phyloP scores from a whole-genome alignment of 1,140 invertebrate genomes.

The Eueides isabella region DNA sequence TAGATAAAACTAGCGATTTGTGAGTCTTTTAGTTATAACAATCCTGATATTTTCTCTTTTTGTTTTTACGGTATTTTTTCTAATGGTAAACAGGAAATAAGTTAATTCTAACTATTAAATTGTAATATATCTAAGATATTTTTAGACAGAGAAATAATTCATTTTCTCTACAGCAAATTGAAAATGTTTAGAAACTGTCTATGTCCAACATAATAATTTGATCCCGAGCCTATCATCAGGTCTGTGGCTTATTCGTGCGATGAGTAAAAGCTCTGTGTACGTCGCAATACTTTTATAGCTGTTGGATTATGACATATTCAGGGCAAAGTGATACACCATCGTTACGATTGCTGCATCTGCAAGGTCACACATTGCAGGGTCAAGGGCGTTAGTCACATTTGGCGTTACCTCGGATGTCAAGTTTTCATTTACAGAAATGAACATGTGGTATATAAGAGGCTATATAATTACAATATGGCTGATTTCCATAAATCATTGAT shows the following conservation, averaged over 20 bases:
- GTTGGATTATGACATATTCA: neutral
- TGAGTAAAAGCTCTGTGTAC: neutral
- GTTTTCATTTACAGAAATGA: neutral
- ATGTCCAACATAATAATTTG: no score
- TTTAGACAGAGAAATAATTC: no score
- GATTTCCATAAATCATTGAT: no score
- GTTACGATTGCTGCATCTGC: neutral
- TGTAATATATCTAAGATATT: no score
- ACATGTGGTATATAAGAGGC: neutral
- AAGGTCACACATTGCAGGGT: neutral
- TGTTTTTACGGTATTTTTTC: neutral
- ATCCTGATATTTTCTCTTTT: neutral
- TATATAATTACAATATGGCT: neutral
- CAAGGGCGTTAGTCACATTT: constrained; percentile 4
- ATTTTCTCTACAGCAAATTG: no score
- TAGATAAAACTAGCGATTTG: constrained; percentile 5
- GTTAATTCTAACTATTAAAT: no score
- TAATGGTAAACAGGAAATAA: no score
- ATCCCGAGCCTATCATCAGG: neutral
- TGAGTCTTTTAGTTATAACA: neutral
- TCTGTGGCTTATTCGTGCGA: no score
- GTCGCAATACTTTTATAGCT: neutral
- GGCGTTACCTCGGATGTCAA: neutral
- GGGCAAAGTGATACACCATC: neutral
- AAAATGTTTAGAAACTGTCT: no score